Evolutionary conservation across 2,113 vertebrate species (phyloP), one percentile per base, ranked within the genome.

Genomic region (Varanus salvator): DNA sequence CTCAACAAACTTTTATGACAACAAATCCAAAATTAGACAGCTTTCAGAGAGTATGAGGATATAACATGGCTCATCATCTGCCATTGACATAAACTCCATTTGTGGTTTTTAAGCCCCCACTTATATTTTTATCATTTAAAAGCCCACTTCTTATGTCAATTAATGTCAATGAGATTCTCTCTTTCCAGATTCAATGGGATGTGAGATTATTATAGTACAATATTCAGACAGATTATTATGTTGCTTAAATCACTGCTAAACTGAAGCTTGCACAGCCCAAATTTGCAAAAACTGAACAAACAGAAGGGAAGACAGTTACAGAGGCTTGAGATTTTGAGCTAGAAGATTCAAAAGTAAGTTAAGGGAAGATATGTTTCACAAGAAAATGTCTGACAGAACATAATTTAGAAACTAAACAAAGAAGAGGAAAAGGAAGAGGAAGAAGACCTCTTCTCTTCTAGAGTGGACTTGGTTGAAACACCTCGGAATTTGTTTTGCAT

Each of bases 281-380:
- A 27, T 76, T 19, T 31, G 54, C 27, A 90, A 34, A n/a, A 31
- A 64, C 27, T 92, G 11, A 38, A 57, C 60, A 92, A 60, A 1
- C 88, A 93, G 87, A 94, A 95, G 15, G 21, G 0, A 89, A 27
- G 91, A 93, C 95, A 89, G 66, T 93, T 82, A 80, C 44, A 84
- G 54, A 82, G 86, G 1, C 0, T 72, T 93, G 38, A 25, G 92
- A 54, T 86, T 96, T 87, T 76, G n/a, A 91, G 31, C 29, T 72
- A 60, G 57, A 89, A 87, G 60, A 11, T 82, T 94, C 87, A 38
- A 81, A 95, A 94, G 84, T 54, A 44, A 89, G 86, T 80, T 93
- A 71, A 93, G 78, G 86, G 1, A 89, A 86, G 68, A 94, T 93
- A 75, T 2, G 44, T 38, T 93, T 88, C 44, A 60, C 34, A 57